Conservation (phyloP, 2,888 invertebrate genomes). For the Hydrotaea diabolus region DNA sequence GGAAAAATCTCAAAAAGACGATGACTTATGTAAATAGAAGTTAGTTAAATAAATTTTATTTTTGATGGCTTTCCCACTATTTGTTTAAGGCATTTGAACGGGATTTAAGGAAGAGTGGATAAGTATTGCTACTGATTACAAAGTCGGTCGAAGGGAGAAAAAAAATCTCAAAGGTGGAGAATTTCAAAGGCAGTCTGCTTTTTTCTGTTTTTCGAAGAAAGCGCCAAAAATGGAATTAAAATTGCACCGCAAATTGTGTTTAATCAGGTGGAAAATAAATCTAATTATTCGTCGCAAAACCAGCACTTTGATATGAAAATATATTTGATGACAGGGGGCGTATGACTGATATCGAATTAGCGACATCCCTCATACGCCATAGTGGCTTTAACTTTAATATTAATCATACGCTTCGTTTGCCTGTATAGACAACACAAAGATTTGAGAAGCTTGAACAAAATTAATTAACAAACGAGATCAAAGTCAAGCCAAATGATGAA, state of each 20-base stretch:
- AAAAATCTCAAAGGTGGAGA: not conserved
- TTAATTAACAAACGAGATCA: not conserved
- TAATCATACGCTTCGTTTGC: no score
- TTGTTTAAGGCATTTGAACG: conserved; percentile 1
- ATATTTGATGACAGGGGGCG: no score
- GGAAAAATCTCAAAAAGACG: conserved; percentile 6
- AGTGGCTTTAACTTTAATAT: no score
- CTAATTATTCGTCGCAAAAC: no score
- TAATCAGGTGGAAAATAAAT: not conserved
- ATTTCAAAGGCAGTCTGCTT: no score
- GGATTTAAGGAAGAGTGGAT: not conserved
- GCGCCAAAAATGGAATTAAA: not conserved
- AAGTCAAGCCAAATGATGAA: not conserved
- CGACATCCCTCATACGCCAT: no score
- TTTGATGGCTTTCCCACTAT: not conserved
- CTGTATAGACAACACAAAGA: no score
- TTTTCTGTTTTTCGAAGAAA: no score
- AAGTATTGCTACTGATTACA: not conserved
- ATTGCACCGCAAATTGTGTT: not conserved
- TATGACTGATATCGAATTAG: no score
- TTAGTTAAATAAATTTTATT: conserved; percentile 29
- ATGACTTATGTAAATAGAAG: conserved; percentile 54
- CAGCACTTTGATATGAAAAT: no score
- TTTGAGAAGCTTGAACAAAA: no score
- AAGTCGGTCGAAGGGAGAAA: not conserved